Evolutionary conservation across 2,113 vertebrate species (phyloP).

Genomic region (Ammodytes dubius): DNA sequence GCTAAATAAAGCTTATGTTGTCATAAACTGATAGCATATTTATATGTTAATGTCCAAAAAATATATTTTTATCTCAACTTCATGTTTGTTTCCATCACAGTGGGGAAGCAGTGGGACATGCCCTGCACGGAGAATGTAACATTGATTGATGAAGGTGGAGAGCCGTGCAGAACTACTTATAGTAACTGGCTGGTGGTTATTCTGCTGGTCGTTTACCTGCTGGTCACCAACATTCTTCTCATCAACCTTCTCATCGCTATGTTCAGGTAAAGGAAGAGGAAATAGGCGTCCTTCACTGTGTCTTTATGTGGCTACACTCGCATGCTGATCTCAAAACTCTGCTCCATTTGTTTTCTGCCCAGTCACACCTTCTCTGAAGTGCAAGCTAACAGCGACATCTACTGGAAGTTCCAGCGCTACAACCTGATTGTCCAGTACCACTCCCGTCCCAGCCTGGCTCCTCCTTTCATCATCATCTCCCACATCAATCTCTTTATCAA

Average conservation of each 20-base stretch:
- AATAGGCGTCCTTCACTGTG: neutral
- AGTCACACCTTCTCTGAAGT: constrained; percentile 92
- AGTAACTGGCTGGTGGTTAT: constrained; percentile 94
- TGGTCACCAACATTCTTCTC: constrained; percentile 93
- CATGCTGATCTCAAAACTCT: neutral
- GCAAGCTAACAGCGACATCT: constrained; percentile 91
- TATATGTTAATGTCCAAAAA: neutral
- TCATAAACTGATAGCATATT: neutral
- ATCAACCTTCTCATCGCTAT: constrained; percentile 94
- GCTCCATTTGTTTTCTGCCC: constrained; percentile 14
- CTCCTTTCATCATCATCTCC: constrained; percentile 91
- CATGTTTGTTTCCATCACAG: constrained; percentile 64
- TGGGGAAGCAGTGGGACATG: constrained; percentile 69
- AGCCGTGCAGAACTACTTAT: constrained; percentile 84
- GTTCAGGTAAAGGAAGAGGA: constrained; percentile 87
- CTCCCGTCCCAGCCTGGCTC: constrained; percentile 88
- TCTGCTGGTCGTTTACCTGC: constrained; percentile 89
- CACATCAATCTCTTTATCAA: constrained; percentile 88
- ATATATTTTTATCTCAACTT: neutral
- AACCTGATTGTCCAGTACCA: constrained; percentile 92
- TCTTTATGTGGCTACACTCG: neutral
- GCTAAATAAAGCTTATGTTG: neutral
- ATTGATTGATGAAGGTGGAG: constrained; percentile 63
- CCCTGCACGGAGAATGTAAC: constrained; percentile 85
- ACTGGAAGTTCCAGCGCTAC: constrained; percentile 95